A percentile compares a stretch with the other conserved stretches of the same genome.
These are phyloP conservation scores for Cantharis lateralis DNA, from an alignment of 2,888 invertebrate genomes.

Conservation along the genomic window DNA sequence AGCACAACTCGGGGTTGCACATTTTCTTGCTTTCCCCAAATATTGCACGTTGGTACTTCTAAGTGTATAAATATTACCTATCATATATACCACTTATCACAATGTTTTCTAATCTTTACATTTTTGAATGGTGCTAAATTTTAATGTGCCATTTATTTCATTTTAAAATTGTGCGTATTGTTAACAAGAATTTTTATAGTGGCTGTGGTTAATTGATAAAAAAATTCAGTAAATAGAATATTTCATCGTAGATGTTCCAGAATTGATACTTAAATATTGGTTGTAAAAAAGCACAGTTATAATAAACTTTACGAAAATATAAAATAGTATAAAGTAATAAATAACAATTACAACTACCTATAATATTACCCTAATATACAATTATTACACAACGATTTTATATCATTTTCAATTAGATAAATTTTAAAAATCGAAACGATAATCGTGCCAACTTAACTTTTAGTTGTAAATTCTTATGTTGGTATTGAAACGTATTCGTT, in stretches of 20 bases:
- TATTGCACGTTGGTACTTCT: neutral
- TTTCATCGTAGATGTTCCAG: neutral
- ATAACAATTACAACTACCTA: neutral
- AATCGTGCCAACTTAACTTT: neutral
- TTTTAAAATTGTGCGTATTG: slow-evolving; percentile 6
- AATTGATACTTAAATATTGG: neutral
- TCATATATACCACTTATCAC: neutral
- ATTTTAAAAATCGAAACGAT: neutral
- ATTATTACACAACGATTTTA: neutral
- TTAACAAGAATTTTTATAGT: slow-evolving; percentile 19
- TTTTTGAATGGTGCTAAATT: slow-evolving; percentile 22
- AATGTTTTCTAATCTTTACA: neutral
- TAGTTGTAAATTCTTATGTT: neutral
- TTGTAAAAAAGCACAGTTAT: neutral
- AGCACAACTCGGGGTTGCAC: neutral
- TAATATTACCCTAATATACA: neutral
- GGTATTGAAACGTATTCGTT: neutral
- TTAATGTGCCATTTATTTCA: slow-evolving; percentile 3
- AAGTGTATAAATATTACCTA: neutral
- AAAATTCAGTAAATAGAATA: neutral
- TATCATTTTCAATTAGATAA: neutral
- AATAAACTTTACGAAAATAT: neutral
- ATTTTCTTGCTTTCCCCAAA: neutral
- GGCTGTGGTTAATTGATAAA: slow-evolving; percentile 19
- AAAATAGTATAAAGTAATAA: neutral